Percentiles rank a stretch among this genome's conserved stretches.
These are phyloP conservation scores for Galemys pyrenaicus DNA, from an alignment of 2,113 vertebrate species.

Conservation along the genomic window DNA sequence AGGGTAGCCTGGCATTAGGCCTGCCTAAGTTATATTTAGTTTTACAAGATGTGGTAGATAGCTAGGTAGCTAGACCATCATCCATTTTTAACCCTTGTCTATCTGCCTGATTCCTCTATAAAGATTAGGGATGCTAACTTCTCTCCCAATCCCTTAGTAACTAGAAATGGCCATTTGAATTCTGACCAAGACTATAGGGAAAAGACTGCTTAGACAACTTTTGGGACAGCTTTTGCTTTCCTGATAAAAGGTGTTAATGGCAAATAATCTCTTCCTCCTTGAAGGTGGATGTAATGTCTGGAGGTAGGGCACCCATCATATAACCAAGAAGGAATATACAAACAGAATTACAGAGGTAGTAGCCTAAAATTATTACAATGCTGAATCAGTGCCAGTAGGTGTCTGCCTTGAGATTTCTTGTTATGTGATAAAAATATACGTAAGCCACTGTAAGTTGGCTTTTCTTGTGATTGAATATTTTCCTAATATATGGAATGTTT, in stretches of 20 bases:
- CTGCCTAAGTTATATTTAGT: neutral
- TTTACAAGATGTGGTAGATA: neutral
- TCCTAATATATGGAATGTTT: neutral
- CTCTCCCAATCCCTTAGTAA: neutral
- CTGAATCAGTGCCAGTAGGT: neutral
- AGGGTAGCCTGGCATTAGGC: neutral
- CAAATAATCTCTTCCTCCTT: neutral
- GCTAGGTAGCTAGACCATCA: neutral
- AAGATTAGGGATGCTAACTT: slow-evolving; percentile 34
- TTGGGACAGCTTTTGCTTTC: neutral
- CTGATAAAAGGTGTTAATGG: neutral
- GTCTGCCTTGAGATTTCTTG: slow-evolving; percentile 26
- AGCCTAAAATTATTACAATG: slow-evolving; percentile 5
- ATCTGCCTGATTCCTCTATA: neutral
- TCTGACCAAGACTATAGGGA: slow-evolving; percentile 10
- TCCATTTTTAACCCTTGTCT: neutral
- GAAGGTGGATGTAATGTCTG: neutral
- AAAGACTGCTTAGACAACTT: neutral
- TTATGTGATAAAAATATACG: slow-evolving; percentile 6
- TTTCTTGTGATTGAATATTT: slow-evolving; percentile 30
- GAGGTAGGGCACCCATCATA: neutral
- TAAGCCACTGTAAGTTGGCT: neutral
- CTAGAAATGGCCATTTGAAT: neutral
- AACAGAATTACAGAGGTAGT: neutral
- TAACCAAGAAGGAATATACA: neutral